A percentile compares a stretch with the other conserved stretches of the same genome.
These are phyloP conservation scores for Yponomeuta sedellus DNA, from an alignment of 2,888 invertebrate genomes.

Conservation along the genomic window DNA sequence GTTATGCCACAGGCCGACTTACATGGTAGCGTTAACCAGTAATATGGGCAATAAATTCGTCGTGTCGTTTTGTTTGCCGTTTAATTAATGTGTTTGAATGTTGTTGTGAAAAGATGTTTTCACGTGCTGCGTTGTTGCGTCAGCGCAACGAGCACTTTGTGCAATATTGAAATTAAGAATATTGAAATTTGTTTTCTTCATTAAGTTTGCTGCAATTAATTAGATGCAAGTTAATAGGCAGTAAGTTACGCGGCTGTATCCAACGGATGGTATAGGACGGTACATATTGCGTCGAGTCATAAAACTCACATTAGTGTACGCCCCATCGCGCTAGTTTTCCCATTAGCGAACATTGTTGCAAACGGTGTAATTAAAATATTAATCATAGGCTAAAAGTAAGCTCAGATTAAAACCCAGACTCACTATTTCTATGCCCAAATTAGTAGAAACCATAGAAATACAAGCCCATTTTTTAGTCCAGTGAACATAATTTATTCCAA, in stretches of 20 bases:
- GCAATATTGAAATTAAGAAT: background rate
- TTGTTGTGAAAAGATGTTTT: background rate
- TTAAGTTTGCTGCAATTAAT: slow-evolving; percentile 9
- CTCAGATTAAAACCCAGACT: background rate
- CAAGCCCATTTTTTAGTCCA: background rate
- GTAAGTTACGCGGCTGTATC: background rate
- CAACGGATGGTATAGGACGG: background rate
- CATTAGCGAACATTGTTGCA: slow-evolving; percentile 45
- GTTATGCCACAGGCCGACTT: slow-evolving; percentile 14
- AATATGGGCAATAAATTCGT: slow-evolving; percentile 20
- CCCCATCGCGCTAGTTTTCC: slow-evolving; percentile 42
- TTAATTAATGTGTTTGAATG: slow-evolving; percentile 10
- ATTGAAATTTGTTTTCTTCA: background rate
- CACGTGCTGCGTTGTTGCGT: background rate
- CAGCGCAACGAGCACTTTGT: background rate
- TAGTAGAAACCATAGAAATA: background rate
- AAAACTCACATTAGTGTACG: slow-evolving; percentile 46
- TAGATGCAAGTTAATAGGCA: slow-evolving; percentile 9
- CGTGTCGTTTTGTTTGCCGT: slow-evolving; percentile 27
- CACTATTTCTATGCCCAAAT: background rate
- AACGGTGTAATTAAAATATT: slow-evolving; percentile 24
- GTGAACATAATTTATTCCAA: background rate
- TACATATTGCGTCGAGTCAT: slow-evolving; percentile 25
- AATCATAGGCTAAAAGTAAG: background rate
- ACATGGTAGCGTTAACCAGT: slow-evolving; percentile 9